Conservation (phyloP, 2,113 vertebrate genomes). For the Chauna torquata region DNA sequence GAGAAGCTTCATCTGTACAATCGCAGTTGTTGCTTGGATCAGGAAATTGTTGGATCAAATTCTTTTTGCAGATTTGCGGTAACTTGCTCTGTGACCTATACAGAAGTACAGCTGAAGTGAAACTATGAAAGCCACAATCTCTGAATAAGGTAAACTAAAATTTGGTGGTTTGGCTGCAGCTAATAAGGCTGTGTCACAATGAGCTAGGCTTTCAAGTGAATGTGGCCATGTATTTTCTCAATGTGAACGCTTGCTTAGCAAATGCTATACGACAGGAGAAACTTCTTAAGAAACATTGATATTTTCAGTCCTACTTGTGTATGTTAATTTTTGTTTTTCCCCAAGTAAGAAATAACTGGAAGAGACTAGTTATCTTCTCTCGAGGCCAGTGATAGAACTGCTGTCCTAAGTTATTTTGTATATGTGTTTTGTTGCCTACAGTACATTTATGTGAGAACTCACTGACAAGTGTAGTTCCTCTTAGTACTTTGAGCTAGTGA, state of each 20-base stretch:
- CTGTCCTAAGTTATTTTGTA: not conserved
- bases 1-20: not conserved
- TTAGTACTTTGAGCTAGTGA: not conserved
- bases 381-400: not conserved
- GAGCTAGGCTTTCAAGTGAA: not conserved
- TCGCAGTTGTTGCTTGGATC: not conserved
- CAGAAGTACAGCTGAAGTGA: not conserved
- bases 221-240: not conserved
- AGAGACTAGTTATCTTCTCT: not conserved
- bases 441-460: fast-evolving
- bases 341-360: not conserved
- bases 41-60: not conserved
- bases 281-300: not conserved
- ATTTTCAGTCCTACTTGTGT: not conserved
- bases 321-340: not conserved
- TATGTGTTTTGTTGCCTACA: fast-evolving
- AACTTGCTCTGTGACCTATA: not conserved
- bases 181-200: not conserved
- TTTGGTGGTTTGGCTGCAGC: not conserved
- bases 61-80: not conserved
- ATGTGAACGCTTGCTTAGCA: not conserved
- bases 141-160: not conserved
- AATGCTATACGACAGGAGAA: not conserved
- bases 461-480: not conserved
- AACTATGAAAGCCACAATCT: not conserved